Evolutionary conservation across 2,797 vertebrate genomes (phyloP), one percentile per base, ranked within the genome.

Genomic region (Falco berigora): DNA sequence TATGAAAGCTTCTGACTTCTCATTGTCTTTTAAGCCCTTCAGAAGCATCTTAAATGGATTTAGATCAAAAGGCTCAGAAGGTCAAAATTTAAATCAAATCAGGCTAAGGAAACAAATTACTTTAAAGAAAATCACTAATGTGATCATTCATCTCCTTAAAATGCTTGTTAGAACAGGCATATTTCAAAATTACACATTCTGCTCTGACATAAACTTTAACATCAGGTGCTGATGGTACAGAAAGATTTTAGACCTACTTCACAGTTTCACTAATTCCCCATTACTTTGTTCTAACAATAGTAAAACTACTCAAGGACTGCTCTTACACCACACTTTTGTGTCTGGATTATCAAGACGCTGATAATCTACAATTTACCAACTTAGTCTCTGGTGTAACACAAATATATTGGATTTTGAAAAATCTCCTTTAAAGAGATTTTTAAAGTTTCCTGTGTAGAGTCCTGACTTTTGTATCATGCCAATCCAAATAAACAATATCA

Each of bases 21-120:
- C 77, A 38, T 73, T 91, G 90, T 84, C 73, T 85, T 75, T 79
- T 76, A 86, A 53, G 67, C 17, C 42, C 30, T 89, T 91, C 49
- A 50, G 67, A 95, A 87, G 27, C 24, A 79, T 58, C 56, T 92
- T 87, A 91, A 93, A 92, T 36, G 32, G 56, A 93, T 95, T 91
- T 85, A 89, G 55, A 94, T 53, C n/a, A 92, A 53, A 95, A 80
- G 85, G 62, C 27, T 88, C 62, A 58, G 91, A 95, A 96, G 86
- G 67, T 89, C 71, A 88, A 93, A 91, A 95, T 76, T 92, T 34
- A 89, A 83, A 92, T 84, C 22, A 59, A 79, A 34, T 59, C 24
- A 73, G 58, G 22, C 15, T 77, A 96, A 79, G 63, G 49, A 95
- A 93, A 81, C 64, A 92, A 85, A 95, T 93, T 64, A 74, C 30